Evolutionary conservation across 2,113 vertebrate genomes (phyloP), one percentile per base, ranked within the genome.

Genomic region (Romanogobio albipinnatus): DNA sequence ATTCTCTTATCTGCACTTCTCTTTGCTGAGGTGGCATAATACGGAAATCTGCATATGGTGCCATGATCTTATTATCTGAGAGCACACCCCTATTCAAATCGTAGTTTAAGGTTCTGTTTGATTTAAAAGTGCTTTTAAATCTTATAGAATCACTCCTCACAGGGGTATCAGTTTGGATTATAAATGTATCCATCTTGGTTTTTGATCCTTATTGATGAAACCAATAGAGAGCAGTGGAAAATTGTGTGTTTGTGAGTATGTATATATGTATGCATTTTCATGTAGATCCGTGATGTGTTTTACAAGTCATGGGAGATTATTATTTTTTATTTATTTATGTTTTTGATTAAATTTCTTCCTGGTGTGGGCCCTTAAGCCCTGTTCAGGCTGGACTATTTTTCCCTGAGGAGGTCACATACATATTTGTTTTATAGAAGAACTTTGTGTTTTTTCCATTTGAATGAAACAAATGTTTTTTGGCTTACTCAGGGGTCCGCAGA

Each of bases 11-110:
- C 76, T 59, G 1, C 6, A 36, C 29, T 39, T 24, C 53, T 59
- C 22, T 78, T 43, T 78, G 76, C 53, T 78, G 76, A 78, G 36
- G 76, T 33, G 76, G 53, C 76, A 78, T 78, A 59, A 43, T 43
- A 39, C 6, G 8, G 19, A 78, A 77, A 77, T 59, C 76, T 61
- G 22, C 53, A 78, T 59, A 43, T 7, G n/a, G n/a, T 43, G 6
- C 53, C 33, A 24, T 59, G 15, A 78, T 56, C 76, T 43, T 43
- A 78, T 78, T 43, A 78, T 22, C 19, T 61, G 76, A 78, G 22
- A 78, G 36, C 22, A 43, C 76, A 59, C 22, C 19, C 13, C 22
- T 59, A 59, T 61, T 78, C 22, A 59, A 59, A 43, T 78, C 53
- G 61, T 78, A 61, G 13, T 59, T n/a, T 78, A 43, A 78, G 36